Base-by-base conservation (phyloP, 2,888 invertebrate species). In the Omphaloscelis lunosa region DNA sequence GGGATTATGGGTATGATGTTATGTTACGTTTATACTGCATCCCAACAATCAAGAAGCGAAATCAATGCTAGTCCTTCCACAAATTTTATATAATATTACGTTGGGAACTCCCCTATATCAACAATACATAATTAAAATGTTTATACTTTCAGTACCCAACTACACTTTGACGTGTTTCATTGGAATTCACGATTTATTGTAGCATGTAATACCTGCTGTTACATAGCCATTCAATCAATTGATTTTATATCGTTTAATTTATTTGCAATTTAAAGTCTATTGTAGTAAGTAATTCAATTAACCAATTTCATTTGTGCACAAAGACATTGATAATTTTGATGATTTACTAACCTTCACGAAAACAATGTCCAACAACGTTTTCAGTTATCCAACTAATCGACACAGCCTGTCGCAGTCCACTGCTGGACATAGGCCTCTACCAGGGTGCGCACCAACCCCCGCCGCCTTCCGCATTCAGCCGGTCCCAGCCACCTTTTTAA, bases 151-250 rank as follows among this genome's bases (percentile, higher is more conserved):
- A 39, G 5, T 15, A 48, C n/a, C 17, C 12, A 34, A 71, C 17
- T 9, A 2, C 15, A 20, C 45, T 12, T 62, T 41, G 5, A 48
- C 39, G 8, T 29, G 12, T 41, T 59, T 75, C 39, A 51, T 23
- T 23, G 8, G 23, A 23, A 23, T 51, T 8, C 17, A 20, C 8
- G 51, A 51, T 8, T 8, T 51, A 51, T 41, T 41, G 9, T 9
- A 9, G 17, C 17, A 48, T 5, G 17, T 6, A 6, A 48, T 48
- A 48, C 34, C 34, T 34, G 34, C 6, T 59, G 23, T 45, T 62
- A 23, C 12, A 45, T 29, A 76, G 8, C 29, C 29, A 27, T 76
- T 76, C 20, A 68, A 61, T 61, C 29, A 67, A 61, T 23, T 69
- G 41, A 45, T 77, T 66, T 68, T 68, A 61, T 23, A 62, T 29